Evolutionary conservation across 1,140 invertebrate genomes (phyloP).

Genomic region (Thalassaphorura encarpata): DNA sequence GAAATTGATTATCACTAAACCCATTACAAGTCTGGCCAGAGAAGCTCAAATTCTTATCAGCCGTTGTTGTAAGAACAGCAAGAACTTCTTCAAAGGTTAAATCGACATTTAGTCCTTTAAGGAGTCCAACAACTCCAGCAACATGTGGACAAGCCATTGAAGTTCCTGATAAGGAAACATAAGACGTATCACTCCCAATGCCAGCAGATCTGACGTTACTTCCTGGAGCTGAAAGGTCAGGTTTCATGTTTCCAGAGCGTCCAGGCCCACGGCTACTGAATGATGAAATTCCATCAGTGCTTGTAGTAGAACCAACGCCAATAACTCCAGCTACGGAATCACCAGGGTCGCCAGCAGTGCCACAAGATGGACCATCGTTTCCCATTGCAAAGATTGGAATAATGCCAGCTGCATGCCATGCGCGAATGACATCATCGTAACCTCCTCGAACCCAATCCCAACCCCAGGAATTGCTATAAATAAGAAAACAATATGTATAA

Average conservation of each 20-base stretch:
- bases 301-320: conserved; percentile 2
- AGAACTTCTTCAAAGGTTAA: conserved; percentile 2
- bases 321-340: background rate
- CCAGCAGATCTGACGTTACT: conserved; percentile 9
- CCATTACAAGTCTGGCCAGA: background rate
- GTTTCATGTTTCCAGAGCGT: background rate
- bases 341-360: background rate
- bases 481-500: too few relatives aligned
- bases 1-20: conserved; percentile 1
- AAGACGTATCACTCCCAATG: background rate
- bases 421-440: background rate
- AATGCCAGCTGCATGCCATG: conserved; percentile 8
- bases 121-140: conserved; percentile 3
- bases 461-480: too few relatives aligned
- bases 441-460: too few relatives aligned
- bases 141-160: conserved; percentile 19
- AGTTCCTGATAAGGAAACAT: conserved; percentile 2
- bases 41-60: background rate
- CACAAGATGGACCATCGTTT: background rate
- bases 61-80: background rate
- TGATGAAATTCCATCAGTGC: background rate
- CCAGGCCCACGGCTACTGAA: conserved; percentile 5
- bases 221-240: conserved; percentile 20
- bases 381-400: conserved; percentile 10
- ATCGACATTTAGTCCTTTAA: conserved; percentile 1